phyloP scores from a whole-genome alignment of 1,140 invertebrate genomes.

The Zaprionus tsacasi region DNA sequence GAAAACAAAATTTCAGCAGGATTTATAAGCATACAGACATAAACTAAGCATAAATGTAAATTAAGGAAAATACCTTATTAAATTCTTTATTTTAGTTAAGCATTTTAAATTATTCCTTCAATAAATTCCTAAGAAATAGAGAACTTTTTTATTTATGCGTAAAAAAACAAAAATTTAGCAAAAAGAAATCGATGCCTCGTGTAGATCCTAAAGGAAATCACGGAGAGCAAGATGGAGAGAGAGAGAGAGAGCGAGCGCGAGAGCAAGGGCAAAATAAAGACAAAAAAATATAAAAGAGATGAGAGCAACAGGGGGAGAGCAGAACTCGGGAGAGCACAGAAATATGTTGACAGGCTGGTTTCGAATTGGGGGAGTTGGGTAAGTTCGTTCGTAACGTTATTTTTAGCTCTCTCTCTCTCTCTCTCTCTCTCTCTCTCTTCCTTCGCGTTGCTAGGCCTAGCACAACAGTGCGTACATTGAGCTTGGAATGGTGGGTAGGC shows the following conservation, averaged over 20 bases:
- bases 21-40: too few relatives aligned
- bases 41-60: too few relatives aligned
- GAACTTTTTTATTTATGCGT: too few relatives aligned
- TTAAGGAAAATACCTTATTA: too few relatives aligned
- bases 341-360: slow-evolving; percentile 10
- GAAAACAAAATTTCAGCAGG: too few relatives aligned
- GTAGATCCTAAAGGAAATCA: not conserved
- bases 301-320: slow-evolving; percentile 19
- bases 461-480: slow-evolving; percentile 66
- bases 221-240: not conserved
- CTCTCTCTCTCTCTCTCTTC: not conserved
- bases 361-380: slow-evolving; percentile 19
- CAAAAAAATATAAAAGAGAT: slow-evolving; percentile 10
- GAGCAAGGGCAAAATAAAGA: slow-evolving; percentile 15
- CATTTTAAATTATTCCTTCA: too few relatives aligned
- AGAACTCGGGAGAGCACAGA: not conserved
- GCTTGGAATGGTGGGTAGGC: slow-evolving; percentile 30
- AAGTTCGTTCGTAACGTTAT: slow-evolving; percentile 42
- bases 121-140: too few relatives aligned
- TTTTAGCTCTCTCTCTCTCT: slow-evolving; percentile 53
- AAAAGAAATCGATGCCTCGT: slow-evolving; percentile 21
- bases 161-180: not conserved
- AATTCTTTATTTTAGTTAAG: too few relatives aligned
- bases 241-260: not conserved
- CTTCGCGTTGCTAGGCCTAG: slow-evolving; percentile 54